Conservation (phyloP, 2,113 vertebrate genomes). For the Anhinga anhinga region DNA sequence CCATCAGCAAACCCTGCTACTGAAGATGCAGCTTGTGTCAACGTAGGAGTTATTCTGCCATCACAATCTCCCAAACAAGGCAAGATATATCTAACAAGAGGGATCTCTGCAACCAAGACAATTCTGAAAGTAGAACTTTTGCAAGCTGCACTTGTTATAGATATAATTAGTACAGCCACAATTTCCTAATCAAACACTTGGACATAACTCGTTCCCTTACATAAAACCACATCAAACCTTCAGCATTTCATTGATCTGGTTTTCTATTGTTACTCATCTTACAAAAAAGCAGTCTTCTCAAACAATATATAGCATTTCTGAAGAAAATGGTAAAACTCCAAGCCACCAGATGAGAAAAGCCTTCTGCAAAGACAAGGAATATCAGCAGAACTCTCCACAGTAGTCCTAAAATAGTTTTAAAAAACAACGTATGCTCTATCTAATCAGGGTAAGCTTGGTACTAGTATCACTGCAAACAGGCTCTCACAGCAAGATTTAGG, state of each 20-base stretch:
- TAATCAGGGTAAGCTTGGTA: not conserved
- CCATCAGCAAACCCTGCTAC: not conserved
- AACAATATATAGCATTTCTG: not conserved
- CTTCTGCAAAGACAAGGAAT: conserved; percentile 15
- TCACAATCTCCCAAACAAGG: not conserved
- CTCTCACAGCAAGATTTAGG: not conserved
- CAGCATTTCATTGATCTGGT: not conserved
- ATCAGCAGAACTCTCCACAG: conserved; percentile 13
- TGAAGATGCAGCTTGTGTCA: not conserved
- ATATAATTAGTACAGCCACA: not conserved
- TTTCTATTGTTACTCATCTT: not conserved
- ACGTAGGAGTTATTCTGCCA: not conserved
- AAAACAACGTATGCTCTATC: not conserved
- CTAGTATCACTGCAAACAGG: not conserved
- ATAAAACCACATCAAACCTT: not conserved
- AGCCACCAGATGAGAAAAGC: not conserved
- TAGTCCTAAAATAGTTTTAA: not conserved
- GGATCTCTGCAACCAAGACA: not conserved
- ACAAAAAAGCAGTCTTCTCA: not conserved
- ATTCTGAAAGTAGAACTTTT: not conserved
- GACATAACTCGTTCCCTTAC: not conserved
- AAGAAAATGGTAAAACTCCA: conserved; percentile 30
- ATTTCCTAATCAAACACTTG: not conserved
- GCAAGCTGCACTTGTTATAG: not conserved
- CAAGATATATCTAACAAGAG: not conserved